phyloP scores from a whole-genome alignment of 1,140 invertebrate species.

The Tenebrio molitor region DNA sequence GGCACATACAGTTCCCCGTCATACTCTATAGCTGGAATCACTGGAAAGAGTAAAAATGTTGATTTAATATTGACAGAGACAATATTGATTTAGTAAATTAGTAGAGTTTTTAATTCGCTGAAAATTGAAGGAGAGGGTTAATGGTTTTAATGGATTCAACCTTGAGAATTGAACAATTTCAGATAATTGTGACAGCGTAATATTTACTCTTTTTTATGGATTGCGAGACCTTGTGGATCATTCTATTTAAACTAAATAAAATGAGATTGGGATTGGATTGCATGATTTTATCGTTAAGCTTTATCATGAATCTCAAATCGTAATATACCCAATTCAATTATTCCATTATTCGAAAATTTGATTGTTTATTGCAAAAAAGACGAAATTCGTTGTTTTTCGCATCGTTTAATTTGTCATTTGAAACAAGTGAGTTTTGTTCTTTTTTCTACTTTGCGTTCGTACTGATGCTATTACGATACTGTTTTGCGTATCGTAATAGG shows the following conservation, averaged over 20 bases:
- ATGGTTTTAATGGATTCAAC: slow-evolving; percentile 23
- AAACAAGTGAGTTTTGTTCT: not conserved
- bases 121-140: not conserved
- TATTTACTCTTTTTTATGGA: slow-evolving; percentile 23
- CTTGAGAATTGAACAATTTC: not conserved
- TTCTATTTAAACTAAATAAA: slow-evolving; percentile 19
- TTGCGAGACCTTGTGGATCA: slow-evolving; percentile 13
- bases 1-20: slow-evolving; percentile 6
- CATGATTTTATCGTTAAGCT: not conserved
- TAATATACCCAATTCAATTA: too few species aligned
- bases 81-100: slow-evolving; percentile 33
- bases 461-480: too few species aligned
- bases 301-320: not conserved
- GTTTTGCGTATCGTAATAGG: too few species aligned
- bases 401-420: too few species aligned
- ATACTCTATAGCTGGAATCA: slow-evolving; percentile 24
- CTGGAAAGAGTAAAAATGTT: slow-evolving; percentile 16
- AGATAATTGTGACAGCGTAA: not conserved
- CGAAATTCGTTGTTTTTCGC: too few species aligned
- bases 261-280: not conserved
- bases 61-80: not conserved
- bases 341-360: not conserved
- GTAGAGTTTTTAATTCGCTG: not conserved
- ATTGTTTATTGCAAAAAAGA: not conserved
- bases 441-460: too few species aligned